Conservation (phyloP, 64 coral and sea anemone genomes). For the Montipora sp. region DNA sequence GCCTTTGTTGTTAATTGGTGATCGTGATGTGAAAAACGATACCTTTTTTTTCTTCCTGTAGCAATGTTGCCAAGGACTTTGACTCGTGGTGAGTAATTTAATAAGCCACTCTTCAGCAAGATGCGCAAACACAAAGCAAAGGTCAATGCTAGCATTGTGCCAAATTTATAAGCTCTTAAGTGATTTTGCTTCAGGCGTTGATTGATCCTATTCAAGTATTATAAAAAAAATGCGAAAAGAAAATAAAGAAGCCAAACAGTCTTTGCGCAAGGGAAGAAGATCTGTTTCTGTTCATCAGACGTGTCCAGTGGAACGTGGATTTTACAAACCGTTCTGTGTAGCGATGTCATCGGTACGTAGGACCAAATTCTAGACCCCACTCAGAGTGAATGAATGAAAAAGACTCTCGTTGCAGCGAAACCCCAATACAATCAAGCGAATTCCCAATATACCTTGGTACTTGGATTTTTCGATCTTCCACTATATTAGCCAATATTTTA, state of each 20-base stretch:
- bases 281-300: no score
- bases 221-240: neutral
- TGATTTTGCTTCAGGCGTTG: neutral
- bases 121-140: neutral
- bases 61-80: neutral
- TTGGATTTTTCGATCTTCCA: no score
- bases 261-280: no score
- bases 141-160: conserved; percentile 38
- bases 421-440: no score
- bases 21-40: neutral
- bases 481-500: no score
- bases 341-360: no score
- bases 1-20: neutral
- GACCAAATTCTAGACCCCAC: no score
- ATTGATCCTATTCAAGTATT: neutral
- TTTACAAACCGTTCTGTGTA: no score
- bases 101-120: neutral
- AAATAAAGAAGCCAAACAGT: neutral
- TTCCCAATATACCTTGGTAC: no score
- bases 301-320: no score
- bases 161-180: neutral
- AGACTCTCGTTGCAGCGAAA: no score
- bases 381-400: no score
- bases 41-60: neutral
- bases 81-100: neutral